These are phyloP conservation scores for Zoanthus gigantus DNA, from an alignment of 92 coral and sea anemone genomes.

Conservation along the genomic window DNA sequence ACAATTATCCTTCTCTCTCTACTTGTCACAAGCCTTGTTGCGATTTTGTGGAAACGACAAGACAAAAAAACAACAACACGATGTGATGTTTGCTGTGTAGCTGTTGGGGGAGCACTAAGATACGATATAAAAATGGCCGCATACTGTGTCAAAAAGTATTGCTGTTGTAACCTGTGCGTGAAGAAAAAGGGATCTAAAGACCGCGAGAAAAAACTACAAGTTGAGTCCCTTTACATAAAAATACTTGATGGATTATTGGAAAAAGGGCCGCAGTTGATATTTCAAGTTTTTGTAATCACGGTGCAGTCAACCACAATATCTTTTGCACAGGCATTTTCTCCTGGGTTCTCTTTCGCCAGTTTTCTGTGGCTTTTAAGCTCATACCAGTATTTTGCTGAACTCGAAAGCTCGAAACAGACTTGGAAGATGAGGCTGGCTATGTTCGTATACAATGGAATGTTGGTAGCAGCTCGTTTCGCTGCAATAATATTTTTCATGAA, in stretches of 20 bases:
- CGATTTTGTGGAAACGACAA: conserved; percentile 33
- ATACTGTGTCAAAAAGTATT: conserved; percentile 36
- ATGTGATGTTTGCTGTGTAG: conserved; percentile 35
- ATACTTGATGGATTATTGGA: conserved; percentile 34
- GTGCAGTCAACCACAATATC: conserved; percentile 21
- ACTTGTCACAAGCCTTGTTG: conserved; percentile 20
- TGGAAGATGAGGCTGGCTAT: conserved; percentile 38
- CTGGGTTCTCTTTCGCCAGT: conserved; percentile 40
- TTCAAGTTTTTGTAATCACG: conserved; percentile 37
- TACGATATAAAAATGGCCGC: conserved; percentile 39
- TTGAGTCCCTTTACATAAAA: conserved; percentile 37
- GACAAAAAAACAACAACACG: conserved; percentile 34
- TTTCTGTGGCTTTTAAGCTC: conserved; percentile 32
- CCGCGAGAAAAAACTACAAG: conserved; percentile 38
- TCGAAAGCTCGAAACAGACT: conserved; percentile 39
- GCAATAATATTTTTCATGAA: conserved; percentile 39
- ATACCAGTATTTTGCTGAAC: conserved; percentile 39
- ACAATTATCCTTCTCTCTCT: conserved; percentile 22
- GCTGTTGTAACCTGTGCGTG: conserved; percentile 14
- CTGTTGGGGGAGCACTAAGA: conserved; percentile 30
- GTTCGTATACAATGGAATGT: conserved; percentile 22
- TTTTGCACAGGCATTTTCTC: conserved; percentile 37
- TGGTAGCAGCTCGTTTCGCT: conserved; percentile 42
- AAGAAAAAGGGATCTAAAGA: not conserved
- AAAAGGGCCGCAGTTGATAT: conserved; percentile 38